Evolutionary conservation across 2,797 vertebrate genomes (phyloP).

Genomic region (Choloepus didactylus): DNA sequence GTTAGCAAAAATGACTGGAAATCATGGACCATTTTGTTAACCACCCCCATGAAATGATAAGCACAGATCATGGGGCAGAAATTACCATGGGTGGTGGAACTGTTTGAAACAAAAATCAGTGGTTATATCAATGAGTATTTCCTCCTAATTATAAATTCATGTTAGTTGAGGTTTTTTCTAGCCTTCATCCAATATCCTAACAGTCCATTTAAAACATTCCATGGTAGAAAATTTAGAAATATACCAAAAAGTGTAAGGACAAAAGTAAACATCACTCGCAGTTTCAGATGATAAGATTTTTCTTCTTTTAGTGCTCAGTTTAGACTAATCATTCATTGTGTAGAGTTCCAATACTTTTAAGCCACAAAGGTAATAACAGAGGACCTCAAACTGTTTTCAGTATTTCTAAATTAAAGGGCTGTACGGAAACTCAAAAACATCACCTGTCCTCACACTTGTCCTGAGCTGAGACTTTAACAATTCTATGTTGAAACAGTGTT

Average conservation of each 20-base stretch:
- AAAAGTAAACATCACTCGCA: background rate
- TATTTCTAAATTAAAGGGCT: too few relatives aligned
- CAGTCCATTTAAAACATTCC: background rate
- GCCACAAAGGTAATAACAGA: too few relatives aligned
- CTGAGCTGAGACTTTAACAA: background rate
- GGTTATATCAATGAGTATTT: background rate
- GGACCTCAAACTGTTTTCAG: background rate
- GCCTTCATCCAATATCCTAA: background rate
- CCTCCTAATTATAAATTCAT: background rate
- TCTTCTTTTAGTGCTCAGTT: background rate
- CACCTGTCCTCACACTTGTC: too few relatives aligned
- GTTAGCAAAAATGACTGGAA: background rate
- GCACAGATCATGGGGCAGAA: background rate
- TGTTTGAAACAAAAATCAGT: background rate
- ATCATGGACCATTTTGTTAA: background rate
- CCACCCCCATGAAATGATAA: background rate
- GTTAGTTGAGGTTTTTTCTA: background rate
- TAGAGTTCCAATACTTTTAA: too few relatives aligned
- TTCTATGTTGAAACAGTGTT: background rate
- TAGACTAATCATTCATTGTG: background rate
- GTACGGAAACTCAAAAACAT: background rate
- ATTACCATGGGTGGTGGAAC: too few relatives aligned
- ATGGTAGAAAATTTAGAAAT: background rate
- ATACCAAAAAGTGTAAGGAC: background rate
- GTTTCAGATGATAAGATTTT: background rate